A percentile compares a stretch with the other conserved stretches of the same genome.
Evolutionary conservation across 2,797 vertebrate genomes (phyloP).

Genomic region (Emydoidea blandingii): DNA sequence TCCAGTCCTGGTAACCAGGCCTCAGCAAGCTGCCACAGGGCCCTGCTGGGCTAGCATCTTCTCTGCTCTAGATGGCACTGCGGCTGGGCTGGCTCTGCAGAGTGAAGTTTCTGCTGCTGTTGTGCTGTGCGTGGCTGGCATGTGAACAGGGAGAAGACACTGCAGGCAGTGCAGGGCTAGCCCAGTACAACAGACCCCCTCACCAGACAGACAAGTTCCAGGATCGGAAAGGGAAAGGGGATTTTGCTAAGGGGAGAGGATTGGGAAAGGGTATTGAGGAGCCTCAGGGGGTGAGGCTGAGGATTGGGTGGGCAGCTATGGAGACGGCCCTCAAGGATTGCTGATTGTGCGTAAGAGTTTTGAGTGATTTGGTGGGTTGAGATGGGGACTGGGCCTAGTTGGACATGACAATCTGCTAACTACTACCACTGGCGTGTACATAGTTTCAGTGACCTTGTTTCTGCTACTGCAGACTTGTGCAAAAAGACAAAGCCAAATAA

Average conservation of each 20-base stretch:
- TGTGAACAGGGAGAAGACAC: not conserved
- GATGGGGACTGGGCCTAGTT: not conserved
- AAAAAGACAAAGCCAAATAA: too few relatives aligned
- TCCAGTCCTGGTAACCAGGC: rapidly evolving
- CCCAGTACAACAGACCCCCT: not conserved
- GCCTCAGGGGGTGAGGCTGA: not conserved
- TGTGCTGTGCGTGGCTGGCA: not conserved
- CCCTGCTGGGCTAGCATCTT: not conserved
- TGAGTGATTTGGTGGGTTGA: not conserved
- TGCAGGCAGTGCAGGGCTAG: not conserved
- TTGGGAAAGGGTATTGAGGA: not conserved
- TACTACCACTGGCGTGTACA: too few relatives aligned
- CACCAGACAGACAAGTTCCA: not conserved
- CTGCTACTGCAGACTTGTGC: too few relatives aligned
- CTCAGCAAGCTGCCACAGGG: not conserved
- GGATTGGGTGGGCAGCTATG: not conserved
- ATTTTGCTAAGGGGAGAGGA: not conserved
- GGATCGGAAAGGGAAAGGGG: not conserved
- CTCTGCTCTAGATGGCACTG: not conserved
- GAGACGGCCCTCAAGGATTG: not conserved
- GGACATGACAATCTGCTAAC: not conserved
- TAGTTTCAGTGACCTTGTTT: too few relatives aligned
- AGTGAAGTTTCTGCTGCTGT: not conserved
- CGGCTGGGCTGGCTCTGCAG: not conserved
- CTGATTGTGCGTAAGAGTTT: not conserved